These are phyloP conservation scores for Pedetes capensis DNA, from an alignment of 2,113 vertebrate genomes.

Conservation along the genomic window DNA sequence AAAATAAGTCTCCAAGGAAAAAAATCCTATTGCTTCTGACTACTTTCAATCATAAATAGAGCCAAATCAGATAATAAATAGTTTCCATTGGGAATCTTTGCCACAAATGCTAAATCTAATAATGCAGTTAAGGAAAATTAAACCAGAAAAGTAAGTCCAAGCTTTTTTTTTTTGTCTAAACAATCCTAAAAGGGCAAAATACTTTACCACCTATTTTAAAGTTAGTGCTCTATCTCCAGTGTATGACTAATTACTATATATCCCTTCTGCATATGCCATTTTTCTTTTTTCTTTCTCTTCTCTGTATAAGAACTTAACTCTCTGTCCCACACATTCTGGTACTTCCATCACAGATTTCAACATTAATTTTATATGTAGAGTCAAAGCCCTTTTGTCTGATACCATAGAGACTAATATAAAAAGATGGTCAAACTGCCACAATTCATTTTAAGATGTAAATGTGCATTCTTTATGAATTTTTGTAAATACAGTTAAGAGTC, in stretches of 20 bases:
- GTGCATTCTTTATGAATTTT: background rate
- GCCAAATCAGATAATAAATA: conserved; percentile 85
- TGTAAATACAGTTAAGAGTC: background rate
- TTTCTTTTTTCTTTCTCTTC: background rate
- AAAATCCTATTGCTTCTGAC: conserved; percentile 63
- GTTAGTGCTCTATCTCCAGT: conserved; percentile 53
- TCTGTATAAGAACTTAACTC: background rate
- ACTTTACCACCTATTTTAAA: conserved; percentile 67
- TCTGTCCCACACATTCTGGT: background rate
- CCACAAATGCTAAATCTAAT: conserved; percentile 81
- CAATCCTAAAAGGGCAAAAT: conserved; percentile 76
- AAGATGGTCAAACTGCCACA: background rate
- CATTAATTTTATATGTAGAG: background rate
- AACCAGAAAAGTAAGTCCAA: conserved; percentile 78
- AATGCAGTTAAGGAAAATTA: conserved; percentile 69
- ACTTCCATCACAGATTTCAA: background rate
- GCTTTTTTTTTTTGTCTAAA: conserved; percentile 69
- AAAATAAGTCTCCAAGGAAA: conserved; percentile 68
- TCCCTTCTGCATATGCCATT: background rate
- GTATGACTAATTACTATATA: conserved; percentile 25
- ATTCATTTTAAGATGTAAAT: conserved; percentile 13
- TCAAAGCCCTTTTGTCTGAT: background rate
- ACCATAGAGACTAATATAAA: background rate
- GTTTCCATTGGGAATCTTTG: conserved; percentile 81
- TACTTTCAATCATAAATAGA: conserved; percentile 74